Evolutionary conservation across 2,113 vertebrate species (phyloP).

Genomic region (Caranx melampygus): DNA sequence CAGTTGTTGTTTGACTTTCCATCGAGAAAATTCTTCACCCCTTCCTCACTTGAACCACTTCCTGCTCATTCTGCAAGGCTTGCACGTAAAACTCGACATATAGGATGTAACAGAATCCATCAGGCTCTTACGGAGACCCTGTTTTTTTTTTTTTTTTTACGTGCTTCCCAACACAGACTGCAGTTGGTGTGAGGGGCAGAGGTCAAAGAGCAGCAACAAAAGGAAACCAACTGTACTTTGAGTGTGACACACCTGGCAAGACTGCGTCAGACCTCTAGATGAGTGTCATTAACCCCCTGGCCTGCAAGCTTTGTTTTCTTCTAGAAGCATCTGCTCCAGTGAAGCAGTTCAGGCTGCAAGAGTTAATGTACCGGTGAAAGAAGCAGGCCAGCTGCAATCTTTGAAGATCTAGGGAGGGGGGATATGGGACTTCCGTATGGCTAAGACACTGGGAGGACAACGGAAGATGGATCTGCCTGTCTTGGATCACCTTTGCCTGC

Average conservation of each 20-base stretch:
- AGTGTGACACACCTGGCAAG: slow-evolving; percentile 72
- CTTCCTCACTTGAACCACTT: slow-evolving; percentile 14
- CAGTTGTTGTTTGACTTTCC: slow-evolving; percentile 9
- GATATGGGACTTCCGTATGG: slow-evolving; percentile 27
- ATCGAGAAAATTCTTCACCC: neutral
- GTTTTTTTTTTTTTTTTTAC: neutral
- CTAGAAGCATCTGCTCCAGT: slow-evolving; percentile 64
- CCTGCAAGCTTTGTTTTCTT: slow-evolving; percentile 70
- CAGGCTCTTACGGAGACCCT: slow-evolving; percentile 10
- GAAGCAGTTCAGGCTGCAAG: slow-evolving; percentile 56
- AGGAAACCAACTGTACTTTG: slow-evolving; percentile 66
- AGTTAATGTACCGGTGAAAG: slow-evolving; percentile 68
- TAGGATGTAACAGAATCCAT: slow-evolving; percentile 27
- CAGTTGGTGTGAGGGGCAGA: slow-evolving; percentile 48
- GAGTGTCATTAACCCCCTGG: slow-evolving; percentile 72
- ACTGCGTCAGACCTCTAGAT: slow-evolving; percentile 49
- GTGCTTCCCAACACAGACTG: neutral
- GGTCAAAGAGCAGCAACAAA: slow-evolving; percentile 60
- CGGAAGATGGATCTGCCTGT: slow-evolving; percentile 56
- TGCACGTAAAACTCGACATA: slow-evolving; percentile 15
- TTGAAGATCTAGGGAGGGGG: slow-evolving; percentile 25
- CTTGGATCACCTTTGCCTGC: slow-evolving; percentile 39
- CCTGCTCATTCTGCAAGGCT: slow-evolving; percentile 2
- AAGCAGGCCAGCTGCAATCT: slow-evolving; percentile 61
- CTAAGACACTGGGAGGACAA: slow-evolving; percentile 17